Evolutionary conservation across 2,797 vertebrate genomes (phyloP).

Genomic region (Sebastes matsubarae): DNA sequence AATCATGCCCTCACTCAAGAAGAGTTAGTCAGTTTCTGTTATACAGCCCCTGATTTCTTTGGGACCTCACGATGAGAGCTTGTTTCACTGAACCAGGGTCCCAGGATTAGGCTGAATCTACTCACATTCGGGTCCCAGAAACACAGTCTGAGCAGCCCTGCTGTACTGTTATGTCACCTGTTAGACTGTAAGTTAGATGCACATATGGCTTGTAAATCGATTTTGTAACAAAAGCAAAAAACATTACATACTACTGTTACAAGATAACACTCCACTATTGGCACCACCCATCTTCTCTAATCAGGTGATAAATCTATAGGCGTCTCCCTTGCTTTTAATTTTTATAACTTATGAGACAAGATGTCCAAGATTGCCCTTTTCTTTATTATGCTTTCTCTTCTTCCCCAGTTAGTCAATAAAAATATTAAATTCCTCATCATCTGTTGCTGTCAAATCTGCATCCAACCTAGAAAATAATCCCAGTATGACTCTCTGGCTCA

Average conservation of each 20-base stretch:
- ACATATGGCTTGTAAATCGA: neutral
- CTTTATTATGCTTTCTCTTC: neutral
- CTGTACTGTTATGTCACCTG: slow-evolving; percentile 19
- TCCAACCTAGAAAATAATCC: neutral
- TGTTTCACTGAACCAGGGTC: slow-evolving; percentile 8
- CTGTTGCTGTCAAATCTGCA: slow-evolving; percentile 18
- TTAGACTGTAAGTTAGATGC: neutral
- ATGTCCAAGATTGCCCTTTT: slow-evolving; percentile 19
- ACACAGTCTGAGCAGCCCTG: neutral
- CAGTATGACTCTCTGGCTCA: neutral
- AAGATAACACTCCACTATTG: neutral
- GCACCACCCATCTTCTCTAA: neutral
- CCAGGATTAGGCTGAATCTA: neutral
- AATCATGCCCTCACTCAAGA: neutral
- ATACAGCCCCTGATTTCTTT: neutral
- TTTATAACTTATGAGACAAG: neutral
- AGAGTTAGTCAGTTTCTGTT: slow-evolving; percentile 3
- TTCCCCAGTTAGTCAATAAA: neutral
- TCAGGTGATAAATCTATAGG: slow-evolving; percentile 9
- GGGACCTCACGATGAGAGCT: neutral
- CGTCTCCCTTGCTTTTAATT: slow-evolving; percentile 14
- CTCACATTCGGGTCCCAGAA: neutral
- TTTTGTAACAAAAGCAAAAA: slow-evolving; percentile 10
- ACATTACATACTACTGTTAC: neutral
- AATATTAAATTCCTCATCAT: neutral